A percentile compares a stretch with the other conserved stretches of the same genome.
Conservation (phyloP, 2,888 invertebrate species). For the Hirtodrosophila confusa region DNA sequence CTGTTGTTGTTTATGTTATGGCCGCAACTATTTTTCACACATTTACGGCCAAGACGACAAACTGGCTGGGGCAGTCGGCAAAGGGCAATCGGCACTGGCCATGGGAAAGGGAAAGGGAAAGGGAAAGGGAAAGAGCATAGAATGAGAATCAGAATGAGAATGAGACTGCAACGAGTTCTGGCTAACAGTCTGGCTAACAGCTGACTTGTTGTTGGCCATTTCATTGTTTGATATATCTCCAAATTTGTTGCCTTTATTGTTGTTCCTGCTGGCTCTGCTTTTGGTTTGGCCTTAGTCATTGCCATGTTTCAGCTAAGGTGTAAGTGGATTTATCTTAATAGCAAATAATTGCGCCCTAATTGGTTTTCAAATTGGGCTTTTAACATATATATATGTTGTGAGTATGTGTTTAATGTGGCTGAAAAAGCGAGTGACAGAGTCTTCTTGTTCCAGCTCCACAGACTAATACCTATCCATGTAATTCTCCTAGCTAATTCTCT, state of each 20-base stretch:
- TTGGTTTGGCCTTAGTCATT: slow-evolving; percentile 47
- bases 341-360: slow-evolving; percentile 69
- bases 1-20: slow-evolving; percentile 52
- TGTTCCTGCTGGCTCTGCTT: slow-evolving; percentile 1
- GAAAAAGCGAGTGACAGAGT: too few relatives aligned
- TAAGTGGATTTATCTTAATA: slow-evolving; percentile 52
- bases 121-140: neutral
- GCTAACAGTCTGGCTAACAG: slow-evolving; percentile 18
- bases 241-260: too few relatives aligned
- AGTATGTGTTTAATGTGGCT: too few relatives aligned
- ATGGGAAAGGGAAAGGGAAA: slow-evolving; percentile 1
- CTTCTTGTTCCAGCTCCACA: too few relatives aligned
- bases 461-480: too few relatives aligned
- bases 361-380: slow-evolving; percentile 55
- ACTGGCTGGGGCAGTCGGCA: neutral
- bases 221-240: slow-evolving; percentile 11
- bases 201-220: slow-evolving; percentile 27
- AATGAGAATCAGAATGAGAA: slow-evolving; percentile 1
- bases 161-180: too few relatives aligned
- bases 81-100: neutral
- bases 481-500: too few relatives aligned
- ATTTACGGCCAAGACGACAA: slow-evolving; percentile 38
- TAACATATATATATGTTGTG: slow-evolving; percentile 1
- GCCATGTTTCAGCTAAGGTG: slow-evolving; percentile 17
- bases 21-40: slow-evolving; percentile 65